phyloP scores from a whole-genome alignment of 35 echinoderm and acorn worm species.

The Ophiothrix spiculata region DNA sequence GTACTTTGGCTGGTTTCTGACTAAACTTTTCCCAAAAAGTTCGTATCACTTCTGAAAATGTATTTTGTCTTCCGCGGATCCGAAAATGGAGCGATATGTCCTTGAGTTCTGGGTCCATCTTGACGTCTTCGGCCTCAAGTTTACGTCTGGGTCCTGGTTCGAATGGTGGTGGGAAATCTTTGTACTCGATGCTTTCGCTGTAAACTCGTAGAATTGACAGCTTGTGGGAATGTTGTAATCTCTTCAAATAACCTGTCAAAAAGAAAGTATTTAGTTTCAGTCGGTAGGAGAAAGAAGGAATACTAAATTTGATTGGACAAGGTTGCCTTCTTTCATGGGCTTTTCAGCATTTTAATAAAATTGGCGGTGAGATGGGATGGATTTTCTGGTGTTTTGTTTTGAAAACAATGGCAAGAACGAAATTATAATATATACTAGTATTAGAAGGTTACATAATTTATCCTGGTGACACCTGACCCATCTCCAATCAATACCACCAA shows the following conservation, averaged over 20 bases:
- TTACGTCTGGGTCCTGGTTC: slow-evolving; percentile 12
- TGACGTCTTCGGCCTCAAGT: slow-evolving; percentile 17
- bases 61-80: slow-evolving; percentile 18
- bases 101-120: slow-evolving; percentile 18
- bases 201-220: slow-evolving; percentile 64
- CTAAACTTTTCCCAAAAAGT: slow-evolving; percentile 3
- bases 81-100: slow-evolving; percentile 44
- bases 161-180: slow-evolving; percentile 53
- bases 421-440: too few species aligned
- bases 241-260: slow-evolving; percentile 54
- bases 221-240: slow-evolving; percentile 1
- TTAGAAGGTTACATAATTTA: too few species aligned
- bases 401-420: background rate
- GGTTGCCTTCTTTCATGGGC: too few species aligned
- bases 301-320: background rate
- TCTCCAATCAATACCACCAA: background rate
- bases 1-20: background rate
- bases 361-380: background rate
- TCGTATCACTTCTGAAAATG: slow-evolving; percentile 19
- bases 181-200: slow-evolving; percentile 63
- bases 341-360: too few species aligned
- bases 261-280: background rate
- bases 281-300: background rate
- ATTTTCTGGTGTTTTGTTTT: background rate
- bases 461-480: background rate